Evolutionary conservation across 2,113 vertebrate genomes (phyloP), one percentile per base, ranked within the genome.

Genomic region (Chiloscyllium plagiosum): DNA sequence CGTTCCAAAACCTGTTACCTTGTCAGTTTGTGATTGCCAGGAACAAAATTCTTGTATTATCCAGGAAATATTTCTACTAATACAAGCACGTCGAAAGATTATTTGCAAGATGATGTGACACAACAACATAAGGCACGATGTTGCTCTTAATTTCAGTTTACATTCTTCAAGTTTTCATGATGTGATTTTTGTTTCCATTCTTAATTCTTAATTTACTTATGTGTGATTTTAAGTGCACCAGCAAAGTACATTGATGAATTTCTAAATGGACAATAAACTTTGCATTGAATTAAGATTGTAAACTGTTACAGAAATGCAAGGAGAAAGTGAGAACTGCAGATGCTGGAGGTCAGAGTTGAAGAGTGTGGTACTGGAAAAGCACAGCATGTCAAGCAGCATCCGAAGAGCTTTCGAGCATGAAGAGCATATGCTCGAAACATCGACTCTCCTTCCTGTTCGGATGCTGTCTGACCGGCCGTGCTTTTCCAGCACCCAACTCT

Each of bases 1-100:
- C 95, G 99, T 98, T 0, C 99, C 99, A 0, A 99, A 99, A 97
- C 98, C 99, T 0, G 70, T 98, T 68, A 95, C 98, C 15, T 98
- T 98, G 8, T 98, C 98, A 0, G 96, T 97, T 0, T 99, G 98
- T 65, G 96, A 97, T 96, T 99, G 98, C 96, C 98, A 98, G 0
- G 97, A 97, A 1, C 98, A 98, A 33, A 96, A 96, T 2, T 98
- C 98, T 96, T 99, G 99, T 12, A 98, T 97, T 94, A 96, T 98
- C 96, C 99, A 99, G 97, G 99, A 98, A 98, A 33, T 22, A 4
- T 4, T 1, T 56, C 92, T 95, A 24, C 3, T n/a, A 1, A 61
- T 19, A 68, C n/a, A 20, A 93, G 61, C 65, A 93, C 22, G 15
- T 93, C 90, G 22, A 56, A 61, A 17, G 61, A 19, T 19, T 42